A percentile compares a stretch with the other conserved stretches of the same genome.
Evolutionary conservation across 2,888 invertebrate genomes (phyloP).

Genomic region (Drosophila kanekoi): DNA sequence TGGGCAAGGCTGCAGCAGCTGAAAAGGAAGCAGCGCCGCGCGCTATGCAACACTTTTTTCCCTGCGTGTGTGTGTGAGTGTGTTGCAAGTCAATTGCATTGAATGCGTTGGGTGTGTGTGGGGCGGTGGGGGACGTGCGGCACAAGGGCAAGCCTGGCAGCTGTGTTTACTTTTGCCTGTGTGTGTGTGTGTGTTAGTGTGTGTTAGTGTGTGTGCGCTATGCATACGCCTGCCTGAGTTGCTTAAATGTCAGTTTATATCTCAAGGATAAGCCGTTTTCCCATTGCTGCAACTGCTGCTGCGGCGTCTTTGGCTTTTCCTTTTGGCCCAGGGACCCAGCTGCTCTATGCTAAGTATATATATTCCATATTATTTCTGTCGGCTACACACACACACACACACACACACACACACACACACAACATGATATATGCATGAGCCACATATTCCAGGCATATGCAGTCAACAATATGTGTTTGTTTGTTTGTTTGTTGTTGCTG

Average conservation of each 20-base stretch:
- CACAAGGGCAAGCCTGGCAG: conserved; percentile 60
- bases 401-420: conserved; percentile 54
- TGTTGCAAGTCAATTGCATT: conserved; percentile 58
- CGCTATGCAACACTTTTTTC: conserved; percentile 45
- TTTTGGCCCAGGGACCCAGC: conserved; percentile 23
- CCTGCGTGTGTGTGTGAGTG: neutral
- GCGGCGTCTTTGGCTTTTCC: conserved; percentile 54
- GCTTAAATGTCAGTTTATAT: conserved; percentile 81
- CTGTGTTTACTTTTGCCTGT: conserved; percentile 59
- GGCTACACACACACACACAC: conserved; percentile 47
- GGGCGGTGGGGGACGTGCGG: conserved; percentile 1
- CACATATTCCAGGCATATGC: conserved; percentile 31
- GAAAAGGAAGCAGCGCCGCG: conserved; percentile 35
- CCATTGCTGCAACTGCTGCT: conserved; percentile 52
- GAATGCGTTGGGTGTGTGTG: conserved; percentile 24
- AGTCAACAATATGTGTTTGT: conserved; percentile 24
- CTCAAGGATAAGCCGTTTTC: conserved; percentile 81
- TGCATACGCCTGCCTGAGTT: conserved; percentile 75
- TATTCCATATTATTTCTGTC: conserved; percentile 53
- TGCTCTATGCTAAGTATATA: conserved; percentile 3
- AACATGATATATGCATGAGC: conserved; percentile 59
- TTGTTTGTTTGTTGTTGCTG: conserved; percentile 3
- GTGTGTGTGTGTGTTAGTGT: conserved; percentile 27
- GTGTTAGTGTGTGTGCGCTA: conserved; percentile 41
- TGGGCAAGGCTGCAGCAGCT: conserved; percentile 12